Percentiles rank a stretch among this genome's conserved stretches.
Conservation (phyloP, 2,888 invertebrate genomes). For the Diaphora mendica region DNA sequence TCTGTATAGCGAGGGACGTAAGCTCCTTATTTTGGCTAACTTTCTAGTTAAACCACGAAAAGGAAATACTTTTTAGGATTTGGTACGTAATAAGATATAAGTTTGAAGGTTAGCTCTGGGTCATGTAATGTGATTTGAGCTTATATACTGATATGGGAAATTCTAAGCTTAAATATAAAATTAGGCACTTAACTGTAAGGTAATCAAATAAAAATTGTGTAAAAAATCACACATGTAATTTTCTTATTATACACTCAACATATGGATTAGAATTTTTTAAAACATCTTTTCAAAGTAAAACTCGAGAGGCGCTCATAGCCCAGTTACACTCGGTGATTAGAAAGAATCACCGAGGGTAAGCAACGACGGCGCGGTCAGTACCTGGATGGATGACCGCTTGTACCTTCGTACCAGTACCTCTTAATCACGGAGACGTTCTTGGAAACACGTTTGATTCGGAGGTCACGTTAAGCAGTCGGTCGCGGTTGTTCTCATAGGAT, state of each 20-base stretch:
- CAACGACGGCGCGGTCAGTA: too few relatives aligned
- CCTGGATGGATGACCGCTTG: too few relatives aligned
- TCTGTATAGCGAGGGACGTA: conserved; percentile 24
- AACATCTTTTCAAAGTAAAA: neutral
- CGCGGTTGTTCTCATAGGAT: too few relatives aligned
- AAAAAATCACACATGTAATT: neutral
- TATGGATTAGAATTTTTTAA: neutral
- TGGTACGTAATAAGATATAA: conserved; percentile 10
- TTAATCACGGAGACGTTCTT: too few relatives aligned
- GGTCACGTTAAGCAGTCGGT: too few relatives aligned
- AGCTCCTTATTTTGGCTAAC: conserved; percentile 23
- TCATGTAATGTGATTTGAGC: conserved; percentile 6
- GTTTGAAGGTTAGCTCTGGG: conserved; percentile 13
- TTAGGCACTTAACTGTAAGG: neutral
- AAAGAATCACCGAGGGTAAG: too few relatives aligned
- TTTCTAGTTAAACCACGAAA: conserved; percentile 3
- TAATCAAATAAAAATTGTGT: neutral
- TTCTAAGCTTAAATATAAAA: neutral
- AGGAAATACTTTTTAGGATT: conserved; percentile 25
- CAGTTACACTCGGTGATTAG: too few relatives aligned
- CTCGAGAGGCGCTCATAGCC: too few relatives aligned
- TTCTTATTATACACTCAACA: neutral
- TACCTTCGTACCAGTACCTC: too few relatives aligned
- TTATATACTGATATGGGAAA: neutral
- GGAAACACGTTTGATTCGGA: too few relatives aligned